These are phyloP conservation scores for Ciconia maguari DNA, from an alignment of 2,113 vertebrate species.

Conservation along the genomic window DNA sequence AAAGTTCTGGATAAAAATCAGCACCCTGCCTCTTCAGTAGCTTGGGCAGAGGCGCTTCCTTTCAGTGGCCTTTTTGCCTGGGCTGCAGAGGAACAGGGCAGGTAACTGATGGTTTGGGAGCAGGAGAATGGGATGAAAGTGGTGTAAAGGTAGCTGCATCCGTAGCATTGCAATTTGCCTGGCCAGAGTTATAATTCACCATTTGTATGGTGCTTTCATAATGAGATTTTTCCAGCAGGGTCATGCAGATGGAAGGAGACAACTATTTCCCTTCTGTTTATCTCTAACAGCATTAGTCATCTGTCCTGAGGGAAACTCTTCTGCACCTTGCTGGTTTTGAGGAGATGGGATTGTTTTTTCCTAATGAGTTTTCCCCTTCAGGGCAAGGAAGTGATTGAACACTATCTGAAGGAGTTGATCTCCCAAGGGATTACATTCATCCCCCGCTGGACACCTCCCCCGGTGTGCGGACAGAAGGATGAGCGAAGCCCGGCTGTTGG, in stretches of 20 bases:
- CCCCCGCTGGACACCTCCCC: conserved; percentile 76
- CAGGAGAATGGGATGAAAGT: background rate
- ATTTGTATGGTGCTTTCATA: background rate
- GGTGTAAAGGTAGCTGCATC: background rate
- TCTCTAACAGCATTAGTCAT: background rate
- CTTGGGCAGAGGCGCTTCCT: background rate
- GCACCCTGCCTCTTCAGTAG: background rate
- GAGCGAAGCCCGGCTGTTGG: background rate
- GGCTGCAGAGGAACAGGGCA: background rate
- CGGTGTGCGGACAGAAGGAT: background rate
- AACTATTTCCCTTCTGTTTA: background rate
- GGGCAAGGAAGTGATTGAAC: conserved; percentile 87
- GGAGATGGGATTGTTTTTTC: background rate
- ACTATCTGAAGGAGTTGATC: conserved; percentile 81
- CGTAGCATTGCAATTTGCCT: background rate
- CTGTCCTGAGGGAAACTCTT: background rate
- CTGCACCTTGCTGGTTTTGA: background rate
- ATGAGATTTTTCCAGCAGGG: background rate
- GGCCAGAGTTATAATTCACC: background rate
- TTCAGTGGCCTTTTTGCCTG: background rate
- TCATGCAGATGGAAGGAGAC: background rate
- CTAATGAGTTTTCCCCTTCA: conserved; percentile 36
- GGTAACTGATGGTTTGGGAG: background rate
- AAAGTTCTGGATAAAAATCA: background rate
- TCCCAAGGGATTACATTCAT: conserved; percentile 80